These are phyloP conservation scores for Nowickia ferox DNA, from an alignment of 2,888 invertebrate genomes.

Conservation along the genomic window DNA sequence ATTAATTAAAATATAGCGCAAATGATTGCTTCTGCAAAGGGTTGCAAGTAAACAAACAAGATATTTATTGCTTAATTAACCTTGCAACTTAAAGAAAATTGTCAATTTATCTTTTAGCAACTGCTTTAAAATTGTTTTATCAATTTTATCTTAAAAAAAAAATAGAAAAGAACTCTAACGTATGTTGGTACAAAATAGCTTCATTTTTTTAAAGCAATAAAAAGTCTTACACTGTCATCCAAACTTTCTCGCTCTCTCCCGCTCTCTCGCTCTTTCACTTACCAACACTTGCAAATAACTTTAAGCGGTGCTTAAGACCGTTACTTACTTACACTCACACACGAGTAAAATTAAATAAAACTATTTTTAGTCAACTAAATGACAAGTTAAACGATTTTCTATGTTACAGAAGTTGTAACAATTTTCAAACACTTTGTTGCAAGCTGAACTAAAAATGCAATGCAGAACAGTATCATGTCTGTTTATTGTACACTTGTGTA, in stretches of 20 bases:
- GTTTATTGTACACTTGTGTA: not conserved
- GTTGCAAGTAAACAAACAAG: not conserved
- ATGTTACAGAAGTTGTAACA: conserved; percentile 32
- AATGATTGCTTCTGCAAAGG: not conserved
- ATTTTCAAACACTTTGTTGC: conserved; percentile 14
- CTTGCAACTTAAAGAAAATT: not conserved
- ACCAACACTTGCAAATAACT: not conserved
- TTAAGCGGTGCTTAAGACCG: conserved; percentile 14
- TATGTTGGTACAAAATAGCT: not conserved
- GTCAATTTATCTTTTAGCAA: conserved; percentile 13
- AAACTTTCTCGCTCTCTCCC: not conserved
- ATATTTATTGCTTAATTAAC: not conserved
- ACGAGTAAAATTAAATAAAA: not conserved
- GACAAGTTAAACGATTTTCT: conserved; percentile 61
- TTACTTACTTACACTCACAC: not conserved
- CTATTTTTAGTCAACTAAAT: conserved; percentile 39
- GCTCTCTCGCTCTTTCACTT: too few relatives aligned
- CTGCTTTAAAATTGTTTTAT: not conserved
- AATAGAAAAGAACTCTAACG: not conserved
- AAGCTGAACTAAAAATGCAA: conserved; percentile 4
- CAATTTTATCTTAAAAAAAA: not conserved
- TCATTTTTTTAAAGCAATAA: conserved; percentile 28
- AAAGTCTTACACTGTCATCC: not conserved
- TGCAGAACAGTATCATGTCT: not conserved
- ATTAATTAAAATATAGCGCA: conserved; percentile 21